Evolutionary conservation across 2,113 vertebrate genomes (phyloP), one percentile per base, ranked within the genome.

Genomic region (Eclectus roratus): DNA sequence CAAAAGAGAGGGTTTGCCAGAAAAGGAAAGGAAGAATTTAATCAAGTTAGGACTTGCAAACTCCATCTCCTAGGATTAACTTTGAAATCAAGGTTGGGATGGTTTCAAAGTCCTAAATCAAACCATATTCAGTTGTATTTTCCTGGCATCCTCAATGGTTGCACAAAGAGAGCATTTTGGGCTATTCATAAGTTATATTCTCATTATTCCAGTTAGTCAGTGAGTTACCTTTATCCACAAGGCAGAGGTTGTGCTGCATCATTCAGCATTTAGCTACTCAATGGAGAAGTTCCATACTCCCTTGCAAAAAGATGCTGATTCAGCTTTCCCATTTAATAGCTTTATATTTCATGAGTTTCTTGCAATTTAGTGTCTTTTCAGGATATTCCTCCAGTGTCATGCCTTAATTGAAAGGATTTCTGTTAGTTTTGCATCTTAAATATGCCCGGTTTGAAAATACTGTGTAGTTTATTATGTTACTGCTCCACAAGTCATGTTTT

Each of bases 301-400:
- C 25, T 15, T 39, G 13, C 23, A 27, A 72, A 72, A 64, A 28
- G 17, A 20, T 14, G 27, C 43, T 1, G 18, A n/a, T 33, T 68
- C 84, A 58, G 47, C 69, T 72, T 60, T 44, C 49, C 56, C 68
- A 9, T 65, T 31, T 35, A 37, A 52, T 46, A 37, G 52, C 46
- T 63, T 23, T 27, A 2, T 24, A 23, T 66, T 71, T 35, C 33
- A 10, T 2, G 1, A 37, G 6, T 56, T 89, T 41, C 49, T 79
- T 74, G 49, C 72, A 29, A 10, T 49, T 70, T 31, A 41, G 12
- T 49, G 17, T n/a, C 52, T 69, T 56, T 77, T 71, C 13, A 19
- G 52, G 43, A 20, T 12, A 8, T 0, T n/a, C 8, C 9, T 31
- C 6, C 27, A 27, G n/a, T 11, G 28, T 10, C 10, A 1, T 15